Percentiles rank a stretch among this genome's conserved stretches.
These are phyloP conservation scores for Globia sparganii DNA, from an alignment of 2,888 invertebrate genomes.

Conservation along the genomic window DNA sequence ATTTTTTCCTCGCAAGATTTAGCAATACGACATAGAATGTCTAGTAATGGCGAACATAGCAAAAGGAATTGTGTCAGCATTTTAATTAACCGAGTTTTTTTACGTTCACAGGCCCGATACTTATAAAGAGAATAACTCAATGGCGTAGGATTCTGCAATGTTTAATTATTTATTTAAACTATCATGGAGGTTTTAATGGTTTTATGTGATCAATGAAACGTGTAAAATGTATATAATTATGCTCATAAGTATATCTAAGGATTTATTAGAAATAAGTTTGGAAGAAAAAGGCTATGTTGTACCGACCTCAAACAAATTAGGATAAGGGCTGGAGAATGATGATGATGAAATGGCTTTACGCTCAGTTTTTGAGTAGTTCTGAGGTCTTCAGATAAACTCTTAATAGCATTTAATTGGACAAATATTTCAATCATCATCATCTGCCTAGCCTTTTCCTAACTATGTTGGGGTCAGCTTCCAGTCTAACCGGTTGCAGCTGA, in stretches of 20 bases:
- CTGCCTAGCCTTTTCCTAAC: too few relatives aligned
- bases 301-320: too few relatives aligned
- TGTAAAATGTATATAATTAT: neutral
- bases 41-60: conserved; percentile 58
- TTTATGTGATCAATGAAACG: neutral
- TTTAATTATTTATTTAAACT: conserved; percentile 35
- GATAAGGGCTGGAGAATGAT: too few relatives aligned
- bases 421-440: neutral
- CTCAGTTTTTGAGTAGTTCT: neutral
- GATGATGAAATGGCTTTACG: too few relatives aligned
- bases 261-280: too few relatives aligned
- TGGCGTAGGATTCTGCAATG: conserved; percentile 42
- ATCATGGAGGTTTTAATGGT: neutral
- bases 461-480: too few relatives aligned
- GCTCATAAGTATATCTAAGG: neutral
- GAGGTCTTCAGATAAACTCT: neutral
- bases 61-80: conserved; percentile 73
- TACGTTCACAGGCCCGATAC: conserved; percentile 50
- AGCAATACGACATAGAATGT: conserved; percentile 64
- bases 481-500: too few relatives aligned
- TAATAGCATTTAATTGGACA: neutral
- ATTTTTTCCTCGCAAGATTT: conserved; percentile 60
- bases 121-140: conserved; percentile 38
- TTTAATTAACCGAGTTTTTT: conserved; percentile 73
- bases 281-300: too few relatives aligned